Base-by-base conservation (phyloP, 1,140 invertebrate species). In the Octopus sinensis region DNA sequence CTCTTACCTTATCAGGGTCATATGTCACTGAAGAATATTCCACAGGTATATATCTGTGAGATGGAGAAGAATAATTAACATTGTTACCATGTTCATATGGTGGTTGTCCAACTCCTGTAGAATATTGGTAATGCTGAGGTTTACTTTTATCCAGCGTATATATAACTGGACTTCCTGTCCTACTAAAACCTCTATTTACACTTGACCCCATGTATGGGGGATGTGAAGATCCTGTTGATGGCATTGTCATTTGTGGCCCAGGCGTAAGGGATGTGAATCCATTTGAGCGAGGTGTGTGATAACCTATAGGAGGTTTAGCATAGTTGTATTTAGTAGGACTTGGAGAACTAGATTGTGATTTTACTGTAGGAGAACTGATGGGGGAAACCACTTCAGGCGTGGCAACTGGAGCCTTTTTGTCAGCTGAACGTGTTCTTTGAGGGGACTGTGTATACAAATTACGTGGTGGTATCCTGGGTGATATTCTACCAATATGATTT, bases 371-470 rank as follows among this genome's bases (percentile, higher is more conserved):
- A 53, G 80, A 81, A 30, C 80, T 81, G 10, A 84, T 84, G 4
- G 85, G 79, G 23, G 87, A 86, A 78, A 81, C 76, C 56, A 86
- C 86, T 78, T 89, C 88, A 1, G 84, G 83, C 30, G 82, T 84
- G 6, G 88, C 88, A 71, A 88, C 81, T 9, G 88, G 88, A 73
- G 88, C 86, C 51, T 80, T 80, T 77, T 53, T 77, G 76, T 77
- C 76, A 77, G 30, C 43, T 30, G 76, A 51, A 13, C 76, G 76
- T 52, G 76, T 77, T 77, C 76, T 51, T 43, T 77, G 76, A 62
- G 54, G 54, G n/a, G 79, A 62, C 4, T 43, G 79, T 30, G 23
- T 79, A 43, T 81, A 80, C 5, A 76, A 43, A 23, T 80, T 78
- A 12, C 78, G 79, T 51, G 54, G 77, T 52, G 54, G 77, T 4